phyloP scores from a whole-genome alignment of 2,113 vertebrate genomes.

The Ceuthmochares aereus region DNA sequence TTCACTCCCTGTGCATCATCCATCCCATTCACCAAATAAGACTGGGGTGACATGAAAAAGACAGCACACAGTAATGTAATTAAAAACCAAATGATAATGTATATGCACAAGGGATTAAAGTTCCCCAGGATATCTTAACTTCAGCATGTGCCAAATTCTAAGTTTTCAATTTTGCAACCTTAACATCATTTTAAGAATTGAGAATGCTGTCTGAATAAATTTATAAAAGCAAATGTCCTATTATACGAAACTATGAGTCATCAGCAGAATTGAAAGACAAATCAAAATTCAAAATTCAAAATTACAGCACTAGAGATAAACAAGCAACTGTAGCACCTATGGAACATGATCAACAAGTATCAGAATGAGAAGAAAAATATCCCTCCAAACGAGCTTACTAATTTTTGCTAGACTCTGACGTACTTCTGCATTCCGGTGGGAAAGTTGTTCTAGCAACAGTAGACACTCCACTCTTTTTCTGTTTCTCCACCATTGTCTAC shows the following conservation, averaged over 20 bases:
- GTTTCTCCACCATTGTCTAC: not conserved
- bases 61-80: not conserved
- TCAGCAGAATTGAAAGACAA: not conserved
- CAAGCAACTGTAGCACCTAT: not conserved
- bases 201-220: not conserved
- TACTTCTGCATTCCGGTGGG: not conserved
- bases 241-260: not conserved
- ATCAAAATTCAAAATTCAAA: not conserved
- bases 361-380: not conserved
- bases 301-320: not conserved
- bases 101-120: not conserved
- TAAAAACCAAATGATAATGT: not conserved
- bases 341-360: not conserved
- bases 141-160: not conserved
- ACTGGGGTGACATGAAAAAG: not conserved
- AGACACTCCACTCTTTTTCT: not conserved
- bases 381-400: not conserved
- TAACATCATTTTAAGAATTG: not conserved
- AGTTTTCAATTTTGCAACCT: not conserved
- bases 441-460: constrained; percentile 24
- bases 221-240: not conserved
- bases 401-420: not conserved
- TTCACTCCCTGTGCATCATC: not conserved
- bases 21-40: not conserved
- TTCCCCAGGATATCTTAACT: not conserved